Conservation (phyloP, 1,140 invertebrate species). For the Trachymyrmex cornetzi region DNA sequence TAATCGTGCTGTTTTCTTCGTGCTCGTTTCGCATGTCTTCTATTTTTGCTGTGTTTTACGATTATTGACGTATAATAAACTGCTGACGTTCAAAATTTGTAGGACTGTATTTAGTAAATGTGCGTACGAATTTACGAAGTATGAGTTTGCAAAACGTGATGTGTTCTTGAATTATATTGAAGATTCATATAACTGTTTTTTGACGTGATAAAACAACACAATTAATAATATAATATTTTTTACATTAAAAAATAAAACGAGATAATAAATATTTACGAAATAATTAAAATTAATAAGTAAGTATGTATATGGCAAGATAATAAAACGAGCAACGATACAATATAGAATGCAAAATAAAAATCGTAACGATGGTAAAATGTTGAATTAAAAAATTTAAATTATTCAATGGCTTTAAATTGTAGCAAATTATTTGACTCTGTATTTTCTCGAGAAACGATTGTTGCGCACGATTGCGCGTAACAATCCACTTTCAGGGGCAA, state of each 20-base stretch:
- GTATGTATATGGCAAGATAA: not conserved
- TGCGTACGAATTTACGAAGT: not conserved
- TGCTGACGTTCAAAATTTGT: not conserved
- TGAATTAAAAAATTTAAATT: not conserved
- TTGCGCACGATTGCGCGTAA: constrained; percentile 56
- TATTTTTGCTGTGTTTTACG: constrained; percentile 34
- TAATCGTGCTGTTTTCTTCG: constrained; percentile 9
- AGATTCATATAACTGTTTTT: not conserved
- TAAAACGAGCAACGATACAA: not conserved
- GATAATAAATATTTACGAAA: not conserved
- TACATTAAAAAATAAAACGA: not conserved
- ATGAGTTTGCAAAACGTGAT: not conserved
- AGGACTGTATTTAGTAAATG: constrained; percentile 25
- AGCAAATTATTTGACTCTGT: not conserved
- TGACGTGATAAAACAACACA: not conserved
- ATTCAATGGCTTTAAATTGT: constrained; percentile 9
- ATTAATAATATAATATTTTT: not conserved
- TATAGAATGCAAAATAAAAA: not conserved
- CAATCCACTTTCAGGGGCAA: constrained; percentile 45
- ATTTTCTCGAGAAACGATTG: constrained; percentile 43
- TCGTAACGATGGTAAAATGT: not conserved
- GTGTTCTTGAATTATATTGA: constrained; percentile 11
- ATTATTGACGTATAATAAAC: constrained; percentile 46
- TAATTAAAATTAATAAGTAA: not conserved
- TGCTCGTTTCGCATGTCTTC: constrained; percentile 2